Evolutionary conservation across 2,888 invertebrate species (phyloP), one percentile per base, ranked within the genome.

Genomic region (Ernsta delagoae): DNA sequence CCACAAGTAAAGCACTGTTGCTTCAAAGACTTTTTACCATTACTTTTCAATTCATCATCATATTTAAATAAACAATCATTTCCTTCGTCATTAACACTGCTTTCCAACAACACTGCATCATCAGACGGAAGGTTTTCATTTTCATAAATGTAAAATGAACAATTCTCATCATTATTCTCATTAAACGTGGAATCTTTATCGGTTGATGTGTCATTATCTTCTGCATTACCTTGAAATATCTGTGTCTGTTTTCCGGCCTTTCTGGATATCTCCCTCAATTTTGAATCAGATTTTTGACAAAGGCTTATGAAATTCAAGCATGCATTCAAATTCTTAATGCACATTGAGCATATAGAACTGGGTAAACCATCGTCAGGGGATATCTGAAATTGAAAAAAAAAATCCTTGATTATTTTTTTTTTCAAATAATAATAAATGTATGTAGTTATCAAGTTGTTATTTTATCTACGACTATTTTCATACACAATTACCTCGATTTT

Each of bases 1-100:
- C 93, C 94, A 83, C 94, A 94, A 43, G 86, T 90, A 73, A 84
- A 89, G 74, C 94, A 94, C 79, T 94, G 94, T 63, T 70, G 71
- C 56, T 71, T 74, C 41, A 62, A 41, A 36, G 64, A 11, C 2
- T 65, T 48, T 36, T 70, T 73, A 53, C 34, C 53, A 54, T 48
- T 8, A 50, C 36, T 50, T 45, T 12, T 62, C 11, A 64, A 34
- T 24, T 60, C 41, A 8, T 71, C 66, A 53, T 74, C 70, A 24
- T 75, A 69, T 3, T 62, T 56, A 9, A 50, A 12, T 12, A 59
- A 59, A 50, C 16, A 50, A 2, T 12, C 50, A 1, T 36, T 36
- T 50, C 8, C 34, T 59, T 71, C 59, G n/a, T 71, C 68, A 16
- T 70, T 66, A 16, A 72, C n/a, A 8, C 36, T 61, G 45, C 39